phyloP scores from a whole-genome alignment of 1,140 invertebrate species.

The Whitmania pigra region DNA sequence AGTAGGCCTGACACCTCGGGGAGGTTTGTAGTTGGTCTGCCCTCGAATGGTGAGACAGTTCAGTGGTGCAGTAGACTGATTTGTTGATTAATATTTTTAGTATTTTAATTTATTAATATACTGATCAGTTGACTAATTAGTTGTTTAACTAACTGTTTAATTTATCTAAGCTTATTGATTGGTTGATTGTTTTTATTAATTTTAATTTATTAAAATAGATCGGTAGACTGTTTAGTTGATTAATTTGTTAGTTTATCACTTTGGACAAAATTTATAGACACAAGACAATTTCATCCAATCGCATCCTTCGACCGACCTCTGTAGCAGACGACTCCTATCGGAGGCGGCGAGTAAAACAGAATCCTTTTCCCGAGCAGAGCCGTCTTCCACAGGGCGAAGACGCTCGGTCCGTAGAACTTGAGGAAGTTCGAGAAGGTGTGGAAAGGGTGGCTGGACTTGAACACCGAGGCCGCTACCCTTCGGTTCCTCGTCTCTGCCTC shows the following conservation, averaged over 20 bases:
- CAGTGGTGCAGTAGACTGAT: not conserved
- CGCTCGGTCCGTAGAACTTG: constrained; percentile 42
- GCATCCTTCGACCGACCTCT: constrained; percentile 34
- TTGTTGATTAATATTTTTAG: not conserved
- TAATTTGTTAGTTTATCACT: too few relatives aligned
- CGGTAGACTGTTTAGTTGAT: too few relatives aligned
- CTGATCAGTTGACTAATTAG: too few relatives aligned
- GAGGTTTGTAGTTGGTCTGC: not conserved
- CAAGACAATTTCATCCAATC: not conserved
- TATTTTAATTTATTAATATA: too few relatives aligned
- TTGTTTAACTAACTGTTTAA: too few relatives aligned
- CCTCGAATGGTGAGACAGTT: not conserved
- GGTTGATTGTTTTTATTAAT: too few relatives aligned
- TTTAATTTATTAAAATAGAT: too few relatives aligned
- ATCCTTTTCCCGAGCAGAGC: constrained; percentile 41
- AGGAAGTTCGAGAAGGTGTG: constrained; percentile 44
- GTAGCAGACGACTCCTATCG: constrained; percentile 44
- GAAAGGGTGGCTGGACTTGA: constrained; percentile 33
- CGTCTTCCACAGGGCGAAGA: constrained; percentile 44
- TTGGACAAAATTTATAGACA: not conserved
- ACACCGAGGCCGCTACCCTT: constrained; percentile 23
- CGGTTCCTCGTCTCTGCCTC: constrained; percentile 34
- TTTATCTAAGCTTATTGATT: too few relatives aligned
- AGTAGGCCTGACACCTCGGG: constrained; percentile 34
- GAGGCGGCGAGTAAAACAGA: constrained; percentile 44